Evolutionary conservation across 2,797 vertebrate species (phyloP).

Genomic region (Enteromius unitaeniatus): DNA sequence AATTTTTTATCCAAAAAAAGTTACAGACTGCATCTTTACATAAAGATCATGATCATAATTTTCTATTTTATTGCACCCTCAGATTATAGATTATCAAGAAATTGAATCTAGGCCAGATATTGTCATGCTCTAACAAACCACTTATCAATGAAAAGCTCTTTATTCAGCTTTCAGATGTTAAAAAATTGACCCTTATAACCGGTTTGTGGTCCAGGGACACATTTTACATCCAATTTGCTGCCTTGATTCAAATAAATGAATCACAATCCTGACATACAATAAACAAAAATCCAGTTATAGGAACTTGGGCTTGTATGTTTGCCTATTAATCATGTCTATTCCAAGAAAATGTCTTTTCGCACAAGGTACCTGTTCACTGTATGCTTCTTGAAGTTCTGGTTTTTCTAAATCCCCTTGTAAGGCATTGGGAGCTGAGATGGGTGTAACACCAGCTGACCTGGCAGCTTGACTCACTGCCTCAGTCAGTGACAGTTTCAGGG

Average conservation of each 20-base stretch:
- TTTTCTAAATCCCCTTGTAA: slow-evolving; percentile 86
- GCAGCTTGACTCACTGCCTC: slow-evolving; percentile 92
- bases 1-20: too few species aligned
- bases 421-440: slow-evolving; percentile 82
- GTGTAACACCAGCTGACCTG: slow-evolving; percentile 82
- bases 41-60: too few species aligned
- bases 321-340: neutral
- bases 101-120: too few species aligned
- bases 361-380: slow-evolving; percentile 80
- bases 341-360: neutral
- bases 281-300: neutral
- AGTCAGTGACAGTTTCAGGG: slow-evolving; percentile 86
- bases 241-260: neutral
- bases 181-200: too few species aligned
- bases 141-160: too few species aligned
- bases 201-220: too few species aligned
- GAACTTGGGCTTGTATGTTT: neutral
- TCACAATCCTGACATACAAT: neutral
- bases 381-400: slow-evolving; percentile 85
- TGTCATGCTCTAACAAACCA: too few species aligned
- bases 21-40: too few species aligned
- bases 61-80: too few species aligned
- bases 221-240: neutral
- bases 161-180: too few species aligned
- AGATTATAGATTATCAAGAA: too few species aligned